phyloP scores from a whole-genome alignment of 2,888 invertebrate genomes.

The Lasioglossum calceatum region DNA sequence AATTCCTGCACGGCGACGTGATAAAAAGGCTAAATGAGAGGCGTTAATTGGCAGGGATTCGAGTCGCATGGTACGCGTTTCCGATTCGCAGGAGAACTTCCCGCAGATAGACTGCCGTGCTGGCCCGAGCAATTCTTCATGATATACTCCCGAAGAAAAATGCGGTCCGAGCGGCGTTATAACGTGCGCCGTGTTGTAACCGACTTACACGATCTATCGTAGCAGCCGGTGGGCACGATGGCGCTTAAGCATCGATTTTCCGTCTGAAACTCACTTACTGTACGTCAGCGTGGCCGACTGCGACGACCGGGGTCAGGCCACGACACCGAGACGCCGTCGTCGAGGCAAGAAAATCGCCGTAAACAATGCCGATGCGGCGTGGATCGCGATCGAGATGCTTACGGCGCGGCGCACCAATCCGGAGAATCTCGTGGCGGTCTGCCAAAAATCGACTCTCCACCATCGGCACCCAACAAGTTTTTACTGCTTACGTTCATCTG shows the following conservation, averaged over 20 bases:
- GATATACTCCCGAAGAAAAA: slow-evolving; percentile 41
- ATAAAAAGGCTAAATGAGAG: background rate
- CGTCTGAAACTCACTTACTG: slow-evolving; percentile 75
- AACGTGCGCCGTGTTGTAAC: slow-evolving; percentile 65
- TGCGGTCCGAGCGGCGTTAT: slow-evolving; percentile 46
- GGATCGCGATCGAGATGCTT: slow-evolving; percentile 8
- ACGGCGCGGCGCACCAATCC: background rate
- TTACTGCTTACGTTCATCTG: background rate
- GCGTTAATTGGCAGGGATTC: background rate
- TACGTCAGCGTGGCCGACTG: slow-evolving; percentile 67
- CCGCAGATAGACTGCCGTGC: background rate
- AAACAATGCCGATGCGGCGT: slow-evolving; percentile 55
- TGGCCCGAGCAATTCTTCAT: slow-evolving; percentile 23
- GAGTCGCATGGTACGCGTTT: background rate
- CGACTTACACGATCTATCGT: slow-evolving; percentile 67
- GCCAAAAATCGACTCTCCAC: background rate
- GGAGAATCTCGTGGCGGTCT: background rate
- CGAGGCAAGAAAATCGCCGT: slow-evolving; percentile 60
- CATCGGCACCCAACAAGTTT: background rate
- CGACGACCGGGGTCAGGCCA: slow-evolving; percentile 58
- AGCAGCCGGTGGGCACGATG: slow-evolving; percentile 69
- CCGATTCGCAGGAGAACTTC: background rate
- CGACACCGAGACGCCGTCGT: slow-evolving; percentile 49
- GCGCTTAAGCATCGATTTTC: slow-evolving; percentile 77
- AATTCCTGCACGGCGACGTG: background rate